Base-by-base conservation (phyloP, 2,797 vertebrate genomes). In the Microcaecilia unicolor region DNA sequence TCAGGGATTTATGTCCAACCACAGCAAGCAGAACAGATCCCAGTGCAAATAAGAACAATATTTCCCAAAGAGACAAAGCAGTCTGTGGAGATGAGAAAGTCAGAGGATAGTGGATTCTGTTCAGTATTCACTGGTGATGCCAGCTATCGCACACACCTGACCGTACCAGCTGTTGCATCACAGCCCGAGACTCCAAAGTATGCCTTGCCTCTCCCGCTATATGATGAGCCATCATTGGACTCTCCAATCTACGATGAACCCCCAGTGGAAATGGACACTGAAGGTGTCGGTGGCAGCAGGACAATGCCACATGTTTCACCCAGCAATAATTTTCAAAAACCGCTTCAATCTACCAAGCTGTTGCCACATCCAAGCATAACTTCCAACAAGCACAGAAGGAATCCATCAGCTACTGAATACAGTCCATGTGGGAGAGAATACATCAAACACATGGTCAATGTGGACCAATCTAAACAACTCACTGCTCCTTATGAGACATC, bases 401-500 rank as follows among this genome's bases (percentile, higher is more conserved):
- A 78, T 22, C 74, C 84, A 7, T 85, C 85, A 18, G 47, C 74
- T 35, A 80, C 88, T 2, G 88, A 94, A 37, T 93, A 92, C 43
- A 92, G 89, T 61, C 89, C 86, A 8, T 88, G 86, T 38, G 91
- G 90, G 35, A 84, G 87, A 58, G 91, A 93, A 44, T 92, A 89
- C 56, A 91, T 93, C 60, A 91, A 88, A 58, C 90, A 94, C 64
- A 93, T 93, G 91, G 73, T 94, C 42, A 94, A 89, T 0, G 60
- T 93, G 26, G 89, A 92, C 38, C 88, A 87, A 2, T 64, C 58
- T 55, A 84, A 37, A 67, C 42, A 58, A 41, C 24, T 71, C 44
- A 33, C 50, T 11, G 57, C 58, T 38, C n/a, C 59, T 16, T 26
- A 42, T 34, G 25, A 41, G 25, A n/a, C 49, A 10, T 25, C 35